phyloP scores from a whole-genome alignment of 2,797 vertebrate species.

The Knipowitschia caucasica region DNA sequence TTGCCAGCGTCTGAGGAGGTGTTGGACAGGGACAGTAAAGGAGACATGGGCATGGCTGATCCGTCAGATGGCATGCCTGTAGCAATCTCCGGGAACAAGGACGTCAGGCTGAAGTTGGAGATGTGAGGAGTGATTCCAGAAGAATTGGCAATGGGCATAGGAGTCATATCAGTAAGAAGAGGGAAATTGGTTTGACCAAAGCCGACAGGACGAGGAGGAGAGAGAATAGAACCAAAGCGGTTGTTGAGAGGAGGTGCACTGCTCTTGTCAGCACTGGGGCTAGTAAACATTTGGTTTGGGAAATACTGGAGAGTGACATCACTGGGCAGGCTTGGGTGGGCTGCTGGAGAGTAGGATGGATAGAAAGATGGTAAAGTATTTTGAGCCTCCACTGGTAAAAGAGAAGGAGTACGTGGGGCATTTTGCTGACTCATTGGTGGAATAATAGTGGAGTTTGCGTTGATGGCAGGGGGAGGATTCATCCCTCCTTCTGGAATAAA shows the following conservation, averaged over 20 bases:
- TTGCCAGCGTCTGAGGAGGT: constrained; percentile 90
- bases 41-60: constrained; percentile 92
- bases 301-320: constrained; percentile 97
- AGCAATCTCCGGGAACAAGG: constrained; percentile 96
- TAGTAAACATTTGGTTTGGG: constrained; percentile 97
- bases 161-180: constrained; percentile 94
- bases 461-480: constrained; percentile 92
- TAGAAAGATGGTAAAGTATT: constrained; percentile 97
- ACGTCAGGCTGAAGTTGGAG: constrained; percentile 96
- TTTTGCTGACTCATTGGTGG: constrained; percentile 91
- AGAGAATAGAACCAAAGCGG: constrained; percentile 95
- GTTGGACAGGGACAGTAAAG: constrained; percentile 92
- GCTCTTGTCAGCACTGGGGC: constrained; percentile 89
- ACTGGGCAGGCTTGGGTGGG: constrained; percentile 92
- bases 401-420: constrained; percentile 86
- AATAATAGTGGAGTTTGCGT: constrained; percentile 93
- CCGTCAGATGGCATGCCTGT: constrained; percentile 92
- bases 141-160: constrained; percentile 92
- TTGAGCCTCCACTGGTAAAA: constrained; percentile 94
- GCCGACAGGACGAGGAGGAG: constrained; percentile 92
- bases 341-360: constrained; percentile 94
- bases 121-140: constrained; percentile 88
- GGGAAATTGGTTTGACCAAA: constrained; percentile 95
- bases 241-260: constrained; percentile 89
- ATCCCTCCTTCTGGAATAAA: constrained; percentile 94